Base-by-base conservation (phyloP, 37 sponge, comb jelly and placozoan genomes). In the Amphimedon queenslandica region DNA sequence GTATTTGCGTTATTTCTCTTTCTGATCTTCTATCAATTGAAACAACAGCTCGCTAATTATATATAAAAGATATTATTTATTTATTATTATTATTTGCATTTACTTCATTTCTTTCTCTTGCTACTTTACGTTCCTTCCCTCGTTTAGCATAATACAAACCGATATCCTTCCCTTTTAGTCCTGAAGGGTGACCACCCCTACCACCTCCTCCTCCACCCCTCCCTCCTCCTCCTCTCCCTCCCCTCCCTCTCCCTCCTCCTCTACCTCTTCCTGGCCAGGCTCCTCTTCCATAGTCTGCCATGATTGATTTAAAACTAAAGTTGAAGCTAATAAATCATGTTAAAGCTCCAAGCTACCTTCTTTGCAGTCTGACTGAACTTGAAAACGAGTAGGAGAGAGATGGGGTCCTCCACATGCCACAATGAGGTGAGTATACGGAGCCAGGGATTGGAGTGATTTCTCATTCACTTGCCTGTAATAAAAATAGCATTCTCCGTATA, bases 141-240 rank as follows among this genome's bases (percentile, higher is more conserved):
- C 31, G 55, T 0, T 51, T 24, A 13, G 61, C 70, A 61, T 84
- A 90, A 55, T 35, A 90, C 82, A 90, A 72, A 10, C 91, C 91
- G 30, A 90, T 85, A 24, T 80, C 91, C 29, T 68, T 73, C 6
- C 91, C 91, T 2, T 27, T 29, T 11, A 90, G 71, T 4, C 78
- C 78, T 24, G 81, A 40, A 43, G 91, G 78, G 2, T 57, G 81
- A 10, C 83, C 72, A 10, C 72, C 40, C 3, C 73, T 40, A 0
- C 80, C 70, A n/a, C 76, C 42, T n/a, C 82, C 67, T 32, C 87
- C 77, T 4, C 87, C 69, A 5, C 83, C 31, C 5, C 69, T 37
- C 0, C 75, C 37, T 1, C 75, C 53, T 13, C 74, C 69, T 28
- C 82, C 75, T 16, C 78, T 40, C 4, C 69, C 58, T n/a, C 27